phyloP scores from a whole-genome alignment of 2,888 invertebrate genomes.

The Spisula subtruncata region DNA sequence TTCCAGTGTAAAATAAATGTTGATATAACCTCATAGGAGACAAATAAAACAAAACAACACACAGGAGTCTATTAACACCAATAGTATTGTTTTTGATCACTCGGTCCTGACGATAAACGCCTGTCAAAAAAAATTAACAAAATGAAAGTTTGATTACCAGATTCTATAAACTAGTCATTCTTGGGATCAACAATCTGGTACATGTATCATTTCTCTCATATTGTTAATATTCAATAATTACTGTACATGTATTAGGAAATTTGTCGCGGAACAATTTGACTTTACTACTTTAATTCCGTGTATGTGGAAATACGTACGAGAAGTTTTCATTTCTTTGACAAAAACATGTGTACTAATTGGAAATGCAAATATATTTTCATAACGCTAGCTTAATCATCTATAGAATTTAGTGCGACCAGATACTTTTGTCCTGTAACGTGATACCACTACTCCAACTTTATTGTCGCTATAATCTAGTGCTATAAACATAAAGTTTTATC shows the following conservation, averaged over 20 bases:
- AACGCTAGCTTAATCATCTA: too few species aligned
- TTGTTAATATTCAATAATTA: neutral
- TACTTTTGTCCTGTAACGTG: neutral
- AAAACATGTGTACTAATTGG: too few species aligned
- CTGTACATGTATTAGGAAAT: too few species aligned
- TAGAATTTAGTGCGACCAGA: too few species aligned
- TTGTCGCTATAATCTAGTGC: neutral
- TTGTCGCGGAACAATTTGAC: too few species aligned
- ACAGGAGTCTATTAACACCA: neutral
- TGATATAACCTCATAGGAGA: neutral
- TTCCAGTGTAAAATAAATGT: neutral
- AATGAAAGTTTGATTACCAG: neutral
- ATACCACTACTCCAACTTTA: neutral
- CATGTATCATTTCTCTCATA: neutral
- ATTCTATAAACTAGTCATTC: neutral
- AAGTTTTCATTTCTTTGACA: too few species aligned
- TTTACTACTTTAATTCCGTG: too few species aligned
- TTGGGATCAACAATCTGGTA: neutral
- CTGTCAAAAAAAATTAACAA: conserved; percentile 7
- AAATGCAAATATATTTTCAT: too few species aligned
- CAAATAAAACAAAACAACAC: neutral
- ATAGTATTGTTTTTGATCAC: neutral
- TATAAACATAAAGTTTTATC: too few species aligned
- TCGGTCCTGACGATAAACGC: neutral
- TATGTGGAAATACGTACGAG: too few species aligned